Evolutionary conservation across 2,113 vertebrate species (phyloP).

Genomic region (Ascaphus truei): DNA sequence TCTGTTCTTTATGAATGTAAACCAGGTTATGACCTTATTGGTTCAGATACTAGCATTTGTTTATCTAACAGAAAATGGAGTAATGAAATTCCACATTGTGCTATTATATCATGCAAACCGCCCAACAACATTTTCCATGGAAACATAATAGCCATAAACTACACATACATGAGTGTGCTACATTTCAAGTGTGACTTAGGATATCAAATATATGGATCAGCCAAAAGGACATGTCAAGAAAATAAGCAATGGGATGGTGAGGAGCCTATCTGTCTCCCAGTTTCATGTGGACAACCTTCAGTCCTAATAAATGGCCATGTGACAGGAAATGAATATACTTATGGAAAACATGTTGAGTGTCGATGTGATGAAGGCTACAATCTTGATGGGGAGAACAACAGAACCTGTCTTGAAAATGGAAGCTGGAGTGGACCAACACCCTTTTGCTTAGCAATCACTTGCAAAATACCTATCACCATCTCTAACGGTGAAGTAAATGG

Average conservation of each 20-base stretch:
- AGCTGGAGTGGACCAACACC: conserved; percentile 78
- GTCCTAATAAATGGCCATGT: conserved; percentile 61
- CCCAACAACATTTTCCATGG: conserved; percentile 69
- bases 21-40: conserved; percentile 73
- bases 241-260: conserved; percentile 74
- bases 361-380: conserved; percentile 75
- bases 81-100: conserved; percentile 67
- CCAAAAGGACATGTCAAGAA: conserved; percentile 71
- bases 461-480: conserved; percentile 58
- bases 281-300: conserved; percentile 75
- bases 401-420: conserved; percentile 78
- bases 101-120: conserved; percentile 61
- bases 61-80: conserved; percentile 80
- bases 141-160: conserved; percentile 61
- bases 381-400: conserved; percentile 65
- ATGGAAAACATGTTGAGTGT: conserved; percentile 64
- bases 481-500: conserved; percentile 65
- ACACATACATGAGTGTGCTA: conserved; percentile 63
- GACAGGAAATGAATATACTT: conserved; percentile 68
- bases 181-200: conserved; percentile 77
- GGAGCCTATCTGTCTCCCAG: conserved; percentile 74
- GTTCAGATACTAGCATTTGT: conserved; percentile 73
- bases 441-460: conserved; percentile 66
- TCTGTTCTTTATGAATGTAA: conserved; percentile 74
- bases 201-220: conserved; percentile 70